Conservation (phyloP, 2,888 invertebrate genomes). For the Ectobius pallidus region DNA sequence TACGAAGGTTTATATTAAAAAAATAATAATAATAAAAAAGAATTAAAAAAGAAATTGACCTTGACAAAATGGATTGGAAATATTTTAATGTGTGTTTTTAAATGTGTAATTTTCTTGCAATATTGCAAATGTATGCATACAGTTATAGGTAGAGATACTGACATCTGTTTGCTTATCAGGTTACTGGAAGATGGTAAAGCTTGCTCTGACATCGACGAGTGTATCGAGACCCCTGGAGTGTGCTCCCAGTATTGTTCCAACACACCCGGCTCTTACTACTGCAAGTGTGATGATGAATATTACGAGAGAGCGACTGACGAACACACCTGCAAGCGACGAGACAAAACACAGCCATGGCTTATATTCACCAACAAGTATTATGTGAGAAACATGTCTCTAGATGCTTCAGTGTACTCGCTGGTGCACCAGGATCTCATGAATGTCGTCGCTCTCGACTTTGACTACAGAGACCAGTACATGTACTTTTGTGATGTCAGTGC, state of each 20-base stretch:
- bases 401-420: slow-evolving; percentile 82
- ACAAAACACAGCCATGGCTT: slow-evolving; percentile 82
- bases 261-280: slow-evolving; percentile 92
- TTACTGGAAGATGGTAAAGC: slow-evolving; percentile 88
- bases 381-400: slow-evolving; percentile 92
- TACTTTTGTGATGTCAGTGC: slow-evolving; percentile 97
- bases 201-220: slow-evolving; percentile 91
- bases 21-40: no score
- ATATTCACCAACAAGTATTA: slow-evolving; percentile 98
- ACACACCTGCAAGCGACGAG: slow-evolving; percentile 88
- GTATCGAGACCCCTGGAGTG: slow-evolving; percentile 82
- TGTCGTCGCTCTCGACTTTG: slow-evolving; percentile 95
- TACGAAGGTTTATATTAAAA: no score
- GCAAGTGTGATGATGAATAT: slow-evolving; percentile 92
- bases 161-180: slow-evolving; percentile 52
- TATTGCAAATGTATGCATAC: no score
- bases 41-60: no score
- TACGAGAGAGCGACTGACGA: slow-evolving; percentile 88
- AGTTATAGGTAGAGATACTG: no score
- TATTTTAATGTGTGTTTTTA: no score
- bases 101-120: no score
- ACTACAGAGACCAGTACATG: slow-evolving; percentile 80
- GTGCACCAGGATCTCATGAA: slow-evolving; percentile 95
- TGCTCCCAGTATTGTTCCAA: slow-evolving; percentile 97
- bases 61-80: no score